Evolutionary conservation across 2,888 invertebrate genomes (phyloP).

Genomic region (Pycnomerus fuliginosus): DNA sequence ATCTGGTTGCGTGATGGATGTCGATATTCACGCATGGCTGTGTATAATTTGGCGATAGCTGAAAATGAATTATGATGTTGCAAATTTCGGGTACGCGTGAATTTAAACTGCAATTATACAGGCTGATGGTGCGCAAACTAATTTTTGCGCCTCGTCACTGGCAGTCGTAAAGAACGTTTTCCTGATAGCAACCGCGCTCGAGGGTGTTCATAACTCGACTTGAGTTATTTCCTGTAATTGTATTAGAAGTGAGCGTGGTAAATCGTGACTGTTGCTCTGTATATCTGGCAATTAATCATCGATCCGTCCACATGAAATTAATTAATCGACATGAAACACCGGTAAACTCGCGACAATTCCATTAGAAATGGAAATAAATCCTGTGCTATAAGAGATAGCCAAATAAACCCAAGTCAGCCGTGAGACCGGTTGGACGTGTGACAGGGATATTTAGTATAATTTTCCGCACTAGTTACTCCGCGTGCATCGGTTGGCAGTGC

Average conservation of each 20-base stretch:
- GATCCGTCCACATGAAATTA: conserved; percentile 35
- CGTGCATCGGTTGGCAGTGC: conserved; percentile 20
- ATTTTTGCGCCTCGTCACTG: conserved; percentile 32
- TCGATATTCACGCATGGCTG: conserved; percentile 26
- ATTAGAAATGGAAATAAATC: conserved; percentile 23
- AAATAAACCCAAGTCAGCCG: conserved; percentile 5
- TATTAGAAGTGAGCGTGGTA: conserved; percentile 13
- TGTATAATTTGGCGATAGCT: conserved; percentile 34
- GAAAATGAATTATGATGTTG: conserved; percentile 41
- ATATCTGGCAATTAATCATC: conserved; percentile 34
- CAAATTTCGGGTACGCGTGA: conserved; percentile 36
- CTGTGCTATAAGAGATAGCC: conserved; percentile 16
- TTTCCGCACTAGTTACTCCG: conserved; percentile 24
- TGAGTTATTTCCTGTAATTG: conserved; percentile 18
- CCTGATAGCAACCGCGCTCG: conserved; percentile 6
- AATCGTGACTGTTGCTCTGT: conserved; percentile 30
- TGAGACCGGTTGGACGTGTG: conserved; percentile 21
- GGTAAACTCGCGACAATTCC: conserved; percentile 19
- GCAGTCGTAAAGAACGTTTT: conserved; percentile 9
- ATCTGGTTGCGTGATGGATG: conserved; percentile 21
- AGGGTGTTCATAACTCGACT: conserved; percentile 4
- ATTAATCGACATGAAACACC: conserved; percentile 25
- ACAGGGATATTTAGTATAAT: conserved; percentile 23
- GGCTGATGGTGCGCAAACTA: conserved; percentile 30
- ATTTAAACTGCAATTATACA: conserved; percentile 35